These are phyloP conservation scores for Poeciliopsis turneri DNA, from an alignment of 2,797 vertebrate species.

Conservation along the genomic window DNA sequence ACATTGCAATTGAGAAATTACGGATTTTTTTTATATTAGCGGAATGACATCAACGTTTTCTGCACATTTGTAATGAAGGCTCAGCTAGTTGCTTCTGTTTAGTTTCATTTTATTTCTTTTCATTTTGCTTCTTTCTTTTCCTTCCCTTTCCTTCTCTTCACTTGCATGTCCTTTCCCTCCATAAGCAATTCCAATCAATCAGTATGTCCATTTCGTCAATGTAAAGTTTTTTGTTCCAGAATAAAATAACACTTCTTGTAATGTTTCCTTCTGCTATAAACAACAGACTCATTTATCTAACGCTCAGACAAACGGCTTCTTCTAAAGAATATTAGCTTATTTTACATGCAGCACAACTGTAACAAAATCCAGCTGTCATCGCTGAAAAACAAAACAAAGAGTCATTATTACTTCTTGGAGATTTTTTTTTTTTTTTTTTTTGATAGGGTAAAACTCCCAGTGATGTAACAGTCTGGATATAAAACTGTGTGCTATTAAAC, in stretches of 20 bases:
- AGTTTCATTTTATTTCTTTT: not conserved
- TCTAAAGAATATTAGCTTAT: conserved; percentile 9
- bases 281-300: not conserved
- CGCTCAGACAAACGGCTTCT: not conserved
- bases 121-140: not conserved
- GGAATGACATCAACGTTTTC: too few species aligned
- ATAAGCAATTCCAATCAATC: not conserved
- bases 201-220: not conserved
- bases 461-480: conserved; percentile 44
- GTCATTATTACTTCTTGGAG: not conserved
- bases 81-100: not conserved
- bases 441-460: conserved; percentile 13
- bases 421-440: not conserved
- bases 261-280: not conserved
- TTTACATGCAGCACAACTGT: not conserved
- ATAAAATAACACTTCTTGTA: not conserved
- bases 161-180: not conserved
- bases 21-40: fast-evolving
- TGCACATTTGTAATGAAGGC: too few species aligned
- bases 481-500: conserved; percentile 39
- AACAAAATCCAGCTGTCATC: not conserved
- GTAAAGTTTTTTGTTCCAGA: not conserved
- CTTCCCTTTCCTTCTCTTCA: not conserved
- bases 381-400: not conserved
- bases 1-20: too few species aligned